These are phyloP conservation scores for Guaruba guarouba DNA, from an alignment of 2,113 vertebrate genomes.

Conservation along the genomic window DNA sequence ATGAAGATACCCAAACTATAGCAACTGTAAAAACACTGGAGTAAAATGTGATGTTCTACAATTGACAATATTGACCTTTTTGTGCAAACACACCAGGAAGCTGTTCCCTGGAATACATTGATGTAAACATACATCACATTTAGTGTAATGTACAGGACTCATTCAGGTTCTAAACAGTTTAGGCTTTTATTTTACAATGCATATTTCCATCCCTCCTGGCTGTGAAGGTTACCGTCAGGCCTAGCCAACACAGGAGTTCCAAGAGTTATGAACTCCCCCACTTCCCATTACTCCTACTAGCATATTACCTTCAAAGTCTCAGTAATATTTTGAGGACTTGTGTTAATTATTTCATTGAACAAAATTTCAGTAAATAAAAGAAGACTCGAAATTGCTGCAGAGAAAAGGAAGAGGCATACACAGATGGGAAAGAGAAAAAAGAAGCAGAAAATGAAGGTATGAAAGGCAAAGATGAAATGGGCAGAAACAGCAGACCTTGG, in stretches of 20 bases:
- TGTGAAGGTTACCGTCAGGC: not conserved
- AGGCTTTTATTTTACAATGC: not conserved
- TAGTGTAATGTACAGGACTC: not conserved
- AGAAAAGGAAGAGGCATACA: not conserved
- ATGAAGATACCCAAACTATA: not conserved
- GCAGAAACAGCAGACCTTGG: not conserved
- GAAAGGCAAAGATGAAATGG: not conserved
- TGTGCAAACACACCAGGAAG: not conserved
- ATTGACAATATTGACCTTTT: not conserved
- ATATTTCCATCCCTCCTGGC: not conserved
- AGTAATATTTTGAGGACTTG: not conserved
- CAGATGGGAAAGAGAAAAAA: not conserved
- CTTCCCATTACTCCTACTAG: not conserved
- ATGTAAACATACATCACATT: not conserved
- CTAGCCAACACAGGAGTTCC: not conserved
- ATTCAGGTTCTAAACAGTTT: not conserved
- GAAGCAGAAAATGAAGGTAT: not conserved
- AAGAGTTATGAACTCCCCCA: not conserved
- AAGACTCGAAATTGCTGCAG: not conserved
- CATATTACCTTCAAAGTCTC: not conserved
- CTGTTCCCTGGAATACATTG: not conserved
- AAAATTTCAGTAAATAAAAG: not conserved
- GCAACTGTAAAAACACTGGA: not conserved
- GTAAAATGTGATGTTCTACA: not conserved
- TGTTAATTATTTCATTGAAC: not conserved